Base-by-base conservation (phyloP, 2,113 vertebrate species). In the Eubucco bourcierii region DNA sequence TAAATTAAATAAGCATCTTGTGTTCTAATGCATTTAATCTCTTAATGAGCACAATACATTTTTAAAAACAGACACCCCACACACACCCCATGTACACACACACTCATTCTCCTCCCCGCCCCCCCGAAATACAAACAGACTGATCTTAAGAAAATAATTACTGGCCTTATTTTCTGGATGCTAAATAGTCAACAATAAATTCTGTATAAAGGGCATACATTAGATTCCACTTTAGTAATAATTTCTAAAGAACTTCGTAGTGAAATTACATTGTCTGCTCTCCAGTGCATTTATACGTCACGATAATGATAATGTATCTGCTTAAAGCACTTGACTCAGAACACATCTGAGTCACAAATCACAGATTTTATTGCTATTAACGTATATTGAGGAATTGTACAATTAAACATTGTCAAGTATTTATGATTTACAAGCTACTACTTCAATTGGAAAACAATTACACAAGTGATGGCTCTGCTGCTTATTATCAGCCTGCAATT, bases 271-370 rank as follows among this genome's bases (percentile, higher is more conserved):
- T 87, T 95, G 95, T 95, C 94, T 95, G 90, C 84, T 96, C 94
- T 95, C 82, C 87, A 94, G 91, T 96, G 92, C 95, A 94, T 95
- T 96, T 94, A 70, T 91, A 93, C 64, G 74, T 95, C 90, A 96
- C 2, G 76, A 90, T 93, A 97, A 96, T 68, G 80, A 91, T 94
- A 96, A 96, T 93, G 91, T 85, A 95, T 96, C 95, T 91, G 91
- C 84, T 95, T 94, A 95, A 95, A 97, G 91, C 96, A 94, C 97
- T 97, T 96, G 95, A 93, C 94, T 95, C 90, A 59, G 93, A 95
- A 94, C 85, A 94, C 73, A 93, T 75, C 71, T 33, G 91, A 96
- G 96, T 84, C 94, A 95, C 94, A 97, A 96, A 96, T 88, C 92
- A 93, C 56, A 87, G 82, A 93, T 94, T 95, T 95, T 90, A 94